Evolutionary conservation across 2,888 invertebrate species (phyloP).

Genomic region (Hoplodrina ambigua): DNA sequence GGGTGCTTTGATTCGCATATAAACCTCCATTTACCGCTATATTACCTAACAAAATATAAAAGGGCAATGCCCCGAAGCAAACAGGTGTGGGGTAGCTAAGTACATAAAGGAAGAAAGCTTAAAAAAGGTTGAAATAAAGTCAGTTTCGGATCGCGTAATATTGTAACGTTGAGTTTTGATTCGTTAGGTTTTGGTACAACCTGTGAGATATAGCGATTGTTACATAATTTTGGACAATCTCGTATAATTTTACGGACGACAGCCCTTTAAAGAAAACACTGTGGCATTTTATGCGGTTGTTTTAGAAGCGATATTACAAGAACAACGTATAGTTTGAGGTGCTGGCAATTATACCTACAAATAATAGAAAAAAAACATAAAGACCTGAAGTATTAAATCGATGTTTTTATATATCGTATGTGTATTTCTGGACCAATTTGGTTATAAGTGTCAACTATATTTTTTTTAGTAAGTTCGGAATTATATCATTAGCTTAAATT

Average conservation of each 20-base stretch:
- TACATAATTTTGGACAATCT: neutral
- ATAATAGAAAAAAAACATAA: neutral
- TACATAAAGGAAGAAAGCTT: constrained; percentile 86
- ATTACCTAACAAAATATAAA: constrained; percentile 81
- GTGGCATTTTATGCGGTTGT: no score
- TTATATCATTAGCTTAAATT: no score
- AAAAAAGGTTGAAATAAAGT: constrained; percentile 87
- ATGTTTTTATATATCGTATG: neutral
- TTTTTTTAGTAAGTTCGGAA: no score
- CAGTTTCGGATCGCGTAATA: constrained; percentile 82
- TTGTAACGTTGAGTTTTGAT: constrained; percentile 83
- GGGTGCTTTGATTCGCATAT: constrained; percentile 73
- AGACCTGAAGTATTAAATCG: no score
- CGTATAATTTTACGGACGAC: no score
- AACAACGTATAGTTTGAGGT: no score
- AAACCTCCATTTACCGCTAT: constrained; percentile 77
- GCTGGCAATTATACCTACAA: neutral
- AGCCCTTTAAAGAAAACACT: no score
- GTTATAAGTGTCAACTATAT: neutral
- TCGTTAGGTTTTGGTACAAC: constrained; percentile 59
- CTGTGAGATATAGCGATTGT: constrained; percentile 51
- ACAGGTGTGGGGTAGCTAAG: constrained; percentile 87
- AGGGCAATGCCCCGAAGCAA: constrained; percentile 84
- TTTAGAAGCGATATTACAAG: no score
- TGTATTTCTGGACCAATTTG: neutral